Evolutionary conservation across 1,140 invertebrate genomes (phyloP).

Genomic region (Sycophila sp.): DNA sequence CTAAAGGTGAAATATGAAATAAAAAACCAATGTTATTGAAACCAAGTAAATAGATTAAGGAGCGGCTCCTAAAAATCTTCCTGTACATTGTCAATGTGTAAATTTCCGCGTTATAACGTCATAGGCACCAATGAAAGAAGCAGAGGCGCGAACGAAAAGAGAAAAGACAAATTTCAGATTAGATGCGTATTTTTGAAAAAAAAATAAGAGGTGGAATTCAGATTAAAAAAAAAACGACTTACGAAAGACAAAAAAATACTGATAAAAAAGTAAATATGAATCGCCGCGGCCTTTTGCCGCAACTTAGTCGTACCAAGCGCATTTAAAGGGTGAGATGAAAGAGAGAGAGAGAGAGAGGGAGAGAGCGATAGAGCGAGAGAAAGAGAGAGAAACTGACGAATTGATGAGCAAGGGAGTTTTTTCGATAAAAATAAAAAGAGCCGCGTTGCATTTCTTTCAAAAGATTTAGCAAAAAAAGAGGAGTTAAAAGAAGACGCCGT

Average conservation of each 20-base stretch:
- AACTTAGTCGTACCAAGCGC: conserved; percentile 66
- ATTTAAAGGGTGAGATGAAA: conserved; percentile 53
- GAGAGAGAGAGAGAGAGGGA: conserved; percentile 31
- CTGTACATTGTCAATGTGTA: conserved; percentile 38
- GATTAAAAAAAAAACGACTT: conserved; percentile 34
- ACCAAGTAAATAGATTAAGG: neutral
- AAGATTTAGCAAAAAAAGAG: too few relatives aligned
- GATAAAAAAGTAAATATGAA: conserved; percentile 6
- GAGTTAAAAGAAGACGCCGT: conserved; percentile 12
- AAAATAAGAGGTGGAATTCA: conserved; percentile 16
- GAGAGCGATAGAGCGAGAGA: conserved; percentile 16
- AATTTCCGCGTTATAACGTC: conserved; percentile 35
- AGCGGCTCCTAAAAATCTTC: conserved; percentile 36
- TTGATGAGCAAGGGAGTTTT: conserved; percentile 18
- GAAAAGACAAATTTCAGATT: conserved; percentile 21
- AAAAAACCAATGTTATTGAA: too few relatives aligned
- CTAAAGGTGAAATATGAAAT: conserved; percentile 3
- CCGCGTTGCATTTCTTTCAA: conserved; percentile 35
- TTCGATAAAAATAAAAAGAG: conserved; percentile 36
- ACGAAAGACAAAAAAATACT: conserved; percentile 10
- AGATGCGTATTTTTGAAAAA: conserved; percentile 38
- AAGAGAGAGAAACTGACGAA: conserved; percentile 13
- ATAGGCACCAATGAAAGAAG: conserved; percentile 21
- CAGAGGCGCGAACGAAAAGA: conserved; percentile 26
- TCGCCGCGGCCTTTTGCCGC: conserved; percentile 53